Percentiles rank a stretch among this genome's conserved stretches.
Conservation (phyloP, 2,888 invertebrate species). For the Candidula unifasciata region DNA sequence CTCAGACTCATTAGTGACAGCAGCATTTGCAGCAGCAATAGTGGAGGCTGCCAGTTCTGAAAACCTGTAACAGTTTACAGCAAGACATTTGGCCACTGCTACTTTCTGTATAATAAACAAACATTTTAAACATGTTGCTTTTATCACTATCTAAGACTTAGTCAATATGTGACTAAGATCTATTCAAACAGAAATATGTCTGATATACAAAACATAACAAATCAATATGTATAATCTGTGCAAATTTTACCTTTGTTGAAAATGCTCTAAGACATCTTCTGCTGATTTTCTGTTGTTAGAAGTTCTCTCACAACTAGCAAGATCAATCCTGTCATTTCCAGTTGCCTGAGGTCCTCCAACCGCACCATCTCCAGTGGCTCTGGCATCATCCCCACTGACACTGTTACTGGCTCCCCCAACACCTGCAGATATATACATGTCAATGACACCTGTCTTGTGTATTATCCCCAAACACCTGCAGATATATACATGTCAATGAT, state of each 20-base stretch:
- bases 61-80: conserved; percentile 63
- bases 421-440: not conserved
- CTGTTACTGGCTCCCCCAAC: conserved; percentile 12
- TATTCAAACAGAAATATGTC: too few relatives aligned
- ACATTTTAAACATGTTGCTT: too few relatives aligned
- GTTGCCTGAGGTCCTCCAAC: not conserved
- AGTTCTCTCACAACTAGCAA: conserved; percentile 6
- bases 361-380: conserved; percentile 18
- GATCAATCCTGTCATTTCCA: conserved; percentile 11
- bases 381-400: not conserved
- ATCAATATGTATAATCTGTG: too few relatives aligned
- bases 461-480: too few relatives aligned
- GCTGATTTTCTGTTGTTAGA: conserved; percentile 39
- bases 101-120: too few relatives aligned
- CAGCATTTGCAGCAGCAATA: conserved; percentile 71
- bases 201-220: too few relatives aligned
- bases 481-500: too few relatives aligned
- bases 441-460: not conserved
- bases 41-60: conserved; percentile 73
- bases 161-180: too few relatives aligned
- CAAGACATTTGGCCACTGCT: too few relatives aligned
- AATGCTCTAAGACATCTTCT: conserved; percentile 50
- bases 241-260: conserved; percentile 43
- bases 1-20: conserved; percentile 73
- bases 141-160: too few relatives aligned